phyloP scores from a whole-genome alignment of 35 echinoderm and acorn worm genomes.

The Nesometra sesokonis region DNA sequence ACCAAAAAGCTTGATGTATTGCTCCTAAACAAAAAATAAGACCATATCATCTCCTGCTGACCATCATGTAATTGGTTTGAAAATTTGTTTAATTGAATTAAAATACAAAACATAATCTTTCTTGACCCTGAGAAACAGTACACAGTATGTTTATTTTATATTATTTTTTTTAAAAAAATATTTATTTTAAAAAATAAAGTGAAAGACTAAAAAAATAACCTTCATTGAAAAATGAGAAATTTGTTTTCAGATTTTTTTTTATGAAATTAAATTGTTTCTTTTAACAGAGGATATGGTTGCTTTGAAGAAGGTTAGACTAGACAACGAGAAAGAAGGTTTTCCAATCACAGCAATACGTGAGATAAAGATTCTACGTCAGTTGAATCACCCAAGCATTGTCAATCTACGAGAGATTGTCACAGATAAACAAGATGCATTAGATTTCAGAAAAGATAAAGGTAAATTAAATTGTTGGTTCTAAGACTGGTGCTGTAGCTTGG shows the following conservation, averaged over 20 bases:
- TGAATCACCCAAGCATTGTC: conserved; percentile 82
- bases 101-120: no score
- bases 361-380: conserved; percentile 91
- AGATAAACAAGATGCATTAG: conserved; percentile 88
- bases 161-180: no score
- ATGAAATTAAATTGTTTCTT: not conserved
- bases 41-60: no score
- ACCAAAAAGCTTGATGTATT: no score
- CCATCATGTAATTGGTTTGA: no score
- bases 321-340: conserved; percentile 99
- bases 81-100: no score
- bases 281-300: conserved; percentile 85
- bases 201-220: not conserved
- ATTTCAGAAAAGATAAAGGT: conserved; percentile 99
- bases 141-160: no score
- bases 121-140: no score
- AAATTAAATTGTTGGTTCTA: not conserved
- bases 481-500: no score
- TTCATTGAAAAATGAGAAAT: not conserved
- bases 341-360: conserved; percentile 93
- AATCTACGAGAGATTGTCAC: conserved; percentile 89
- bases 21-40: no score
- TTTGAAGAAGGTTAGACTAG: conserved; percentile 87
- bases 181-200: no score
- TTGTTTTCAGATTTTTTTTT: no score